A percentile compares a stretch with the other conserved stretches of the same genome.
Conservation (phyloP, 2,888 invertebrate genomes). For the Dione juno region DNA sequence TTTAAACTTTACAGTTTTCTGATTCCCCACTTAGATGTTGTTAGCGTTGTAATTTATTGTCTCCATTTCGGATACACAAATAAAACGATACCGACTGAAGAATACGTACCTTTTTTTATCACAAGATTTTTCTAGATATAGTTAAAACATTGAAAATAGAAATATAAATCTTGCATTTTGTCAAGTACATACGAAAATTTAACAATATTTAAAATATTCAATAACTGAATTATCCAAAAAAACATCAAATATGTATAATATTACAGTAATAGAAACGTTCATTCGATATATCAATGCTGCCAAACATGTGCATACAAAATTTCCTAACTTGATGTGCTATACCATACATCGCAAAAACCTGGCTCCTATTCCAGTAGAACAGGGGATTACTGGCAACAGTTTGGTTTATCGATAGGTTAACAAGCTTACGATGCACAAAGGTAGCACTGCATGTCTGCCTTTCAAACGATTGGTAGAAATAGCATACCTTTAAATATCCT, state of each 20-base stretch:
- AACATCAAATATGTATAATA: too few relatives aligned
- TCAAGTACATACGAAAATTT: too few relatives aligned
- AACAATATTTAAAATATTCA: too few relatives aligned
- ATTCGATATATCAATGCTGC: too few relatives aligned
- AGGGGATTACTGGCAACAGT: conserved; percentile 22
- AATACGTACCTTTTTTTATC: neutral
- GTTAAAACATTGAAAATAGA: too few relatives aligned
- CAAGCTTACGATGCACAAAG: conserved; percentile 27
- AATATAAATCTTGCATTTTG: too few relatives aligned
- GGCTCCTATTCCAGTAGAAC: neutral
- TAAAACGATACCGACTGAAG: neutral
- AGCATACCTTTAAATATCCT: neutral
- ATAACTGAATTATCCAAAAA: too few relatives aligned
- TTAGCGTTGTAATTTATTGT: neutral
- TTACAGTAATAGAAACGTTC: too few relatives aligned
- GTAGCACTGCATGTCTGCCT: neutral
- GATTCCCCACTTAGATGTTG: conserved; percentile 16
- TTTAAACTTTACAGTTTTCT: conserved; percentile 31
- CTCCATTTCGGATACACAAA: neutral
- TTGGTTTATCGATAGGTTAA: conserved; percentile 32
- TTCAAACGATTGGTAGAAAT: neutral
- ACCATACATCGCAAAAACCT: conserved; percentile 1
- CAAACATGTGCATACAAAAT: too few relatives aligned
- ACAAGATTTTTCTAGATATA: neutral
- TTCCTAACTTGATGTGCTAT: neutral